phyloP scores from a whole-genome alignment of 2,888 invertebrate species.

The Tipula vernalis region DNA sequence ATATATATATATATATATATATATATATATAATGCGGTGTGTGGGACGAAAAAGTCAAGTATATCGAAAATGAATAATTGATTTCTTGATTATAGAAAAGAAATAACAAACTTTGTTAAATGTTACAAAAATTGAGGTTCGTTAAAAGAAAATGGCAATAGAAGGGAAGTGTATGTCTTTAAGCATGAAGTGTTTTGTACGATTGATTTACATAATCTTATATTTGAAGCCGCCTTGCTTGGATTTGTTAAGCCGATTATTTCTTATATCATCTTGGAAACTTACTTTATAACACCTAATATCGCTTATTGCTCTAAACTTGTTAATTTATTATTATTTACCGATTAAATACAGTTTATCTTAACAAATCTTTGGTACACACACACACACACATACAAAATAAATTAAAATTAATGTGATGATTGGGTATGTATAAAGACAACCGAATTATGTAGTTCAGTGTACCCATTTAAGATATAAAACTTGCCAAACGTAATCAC shows the following conservation, averaged over 20 bases:
- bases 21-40: not conserved
- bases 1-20: no score
- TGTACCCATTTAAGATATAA: not conserved
- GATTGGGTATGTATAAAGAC: not conserved
- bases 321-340: not conserved
- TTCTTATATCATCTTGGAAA: not conserved
- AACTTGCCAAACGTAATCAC: not conserved
- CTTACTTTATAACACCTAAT: not conserved
- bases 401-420: not conserved
- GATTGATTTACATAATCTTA: not conserved
- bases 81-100: not conserved
- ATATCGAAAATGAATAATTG: not conserved
- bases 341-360: not conserved
- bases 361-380: not conserved
- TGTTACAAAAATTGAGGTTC: not conserved
- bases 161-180: not conserved
- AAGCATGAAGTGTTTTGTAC: not conserved
- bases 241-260: not conserved
- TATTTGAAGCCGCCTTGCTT: not conserved
- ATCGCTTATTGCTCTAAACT: not conserved
- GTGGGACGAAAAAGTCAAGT: not conserved
- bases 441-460: not conserved
- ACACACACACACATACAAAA: not conserved
- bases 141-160: not conserved
- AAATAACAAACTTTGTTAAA: not conserved